A percentile compares a stretch with the other conserved stretches of the same genome.
Conservation (phyloP, 2,888 invertebrate genomes). For the Cosmorhoe ocellata region DNA sequence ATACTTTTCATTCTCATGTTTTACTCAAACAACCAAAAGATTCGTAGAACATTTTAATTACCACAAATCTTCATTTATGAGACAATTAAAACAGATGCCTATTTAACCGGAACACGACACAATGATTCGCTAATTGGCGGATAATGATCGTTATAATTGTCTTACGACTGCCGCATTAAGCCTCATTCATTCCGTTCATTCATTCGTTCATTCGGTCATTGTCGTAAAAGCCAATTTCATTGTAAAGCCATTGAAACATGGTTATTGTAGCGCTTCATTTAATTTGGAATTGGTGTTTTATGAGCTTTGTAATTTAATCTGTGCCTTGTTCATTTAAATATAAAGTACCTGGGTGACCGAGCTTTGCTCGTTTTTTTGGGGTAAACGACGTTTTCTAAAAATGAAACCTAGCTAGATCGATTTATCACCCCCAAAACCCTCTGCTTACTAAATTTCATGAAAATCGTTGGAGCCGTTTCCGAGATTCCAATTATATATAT, state of each 20-base stretch:
- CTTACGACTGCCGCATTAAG: constrained; percentile 40
- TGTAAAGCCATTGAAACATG: constrained; percentile 13
- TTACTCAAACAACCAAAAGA: not conserved
- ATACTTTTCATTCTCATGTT: too few relatives aligned
- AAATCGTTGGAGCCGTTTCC: too few relatives aligned
- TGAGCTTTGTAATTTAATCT: not conserved
- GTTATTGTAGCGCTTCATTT: constrained; percentile 19
- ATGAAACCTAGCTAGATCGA: too few relatives aligned
- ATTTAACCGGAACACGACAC: constrained; percentile 40
- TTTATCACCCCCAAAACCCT: too few relatives aligned
- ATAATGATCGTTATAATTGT: constrained; percentile 63
- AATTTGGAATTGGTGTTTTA: constrained; percentile 5
- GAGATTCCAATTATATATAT: too few relatives aligned
- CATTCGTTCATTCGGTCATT: constrained; percentile 15
- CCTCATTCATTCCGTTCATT: constrained; percentile 12
- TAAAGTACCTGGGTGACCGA: too few relatives aligned
- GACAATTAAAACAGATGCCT: constrained; percentile 32
- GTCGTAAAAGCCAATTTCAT: constrained; percentile 17
- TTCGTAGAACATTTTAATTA: not conserved
- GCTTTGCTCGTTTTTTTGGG: too few relatives aligned
- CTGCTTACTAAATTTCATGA: too few relatives aligned
- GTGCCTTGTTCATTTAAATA: too few relatives aligned
- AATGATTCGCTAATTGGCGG: constrained; percentile 59
- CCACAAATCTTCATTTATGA: constrained; percentile 7
- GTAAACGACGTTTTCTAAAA: too few relatives aligned